Conservation (phyloP, 2,888 invertebrate species). For the Tryphoninae sp. region DNA sequence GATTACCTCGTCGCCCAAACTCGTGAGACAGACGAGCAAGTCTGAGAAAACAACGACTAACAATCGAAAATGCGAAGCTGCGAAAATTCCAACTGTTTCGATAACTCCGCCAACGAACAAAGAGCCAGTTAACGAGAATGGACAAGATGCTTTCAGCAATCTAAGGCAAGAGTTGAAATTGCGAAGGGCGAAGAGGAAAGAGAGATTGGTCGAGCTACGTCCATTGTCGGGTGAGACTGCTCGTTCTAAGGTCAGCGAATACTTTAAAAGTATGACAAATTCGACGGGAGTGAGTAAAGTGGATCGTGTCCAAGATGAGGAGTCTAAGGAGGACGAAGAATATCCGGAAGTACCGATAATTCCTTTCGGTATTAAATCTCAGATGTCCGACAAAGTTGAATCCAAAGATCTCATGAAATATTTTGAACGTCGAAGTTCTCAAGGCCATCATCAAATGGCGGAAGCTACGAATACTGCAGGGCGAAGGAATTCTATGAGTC, state of each 20-base stretch:
- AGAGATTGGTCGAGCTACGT: constrained; percentile 69
- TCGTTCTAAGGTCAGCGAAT: constrained; percentile 75
- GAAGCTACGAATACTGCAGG: not conserved
- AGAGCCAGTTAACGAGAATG: constrained; percentile 27
- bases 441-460: not conserved
- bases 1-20: constrained; percentile 73
- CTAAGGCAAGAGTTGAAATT: constrained; percentile 74
- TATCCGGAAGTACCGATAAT: constrained; percentile 62
- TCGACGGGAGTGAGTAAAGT: constrained; percentile 24
- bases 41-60: not conserved
- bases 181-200: constrained; percentile 74
- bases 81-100: constrained; percentile 65
- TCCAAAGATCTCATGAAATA: constrained; percentile 77
- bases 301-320: constrained; percentile 20
- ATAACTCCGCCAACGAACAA: constrained; percentile 73
- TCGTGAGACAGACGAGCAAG: constrained; percentile 63
- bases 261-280: constrained; percentile 69
- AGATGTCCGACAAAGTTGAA: constrained; percentile 74
- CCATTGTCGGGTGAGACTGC: constrained; percentile 76
- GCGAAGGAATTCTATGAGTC: constrained; percentile 14
- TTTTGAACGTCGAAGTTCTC: constrained; percentile 66
- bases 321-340: constrained; percentile 17
- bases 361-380: constrained; percentile 73
- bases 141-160: constrained; percentile 71
- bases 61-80: constrained; percentile 14